These are phyloP conservation scores for Ichneumoninae sp. DNA, from an alignment of 2,888 invertebrate species.

Conservation along the genomic window DNA sequence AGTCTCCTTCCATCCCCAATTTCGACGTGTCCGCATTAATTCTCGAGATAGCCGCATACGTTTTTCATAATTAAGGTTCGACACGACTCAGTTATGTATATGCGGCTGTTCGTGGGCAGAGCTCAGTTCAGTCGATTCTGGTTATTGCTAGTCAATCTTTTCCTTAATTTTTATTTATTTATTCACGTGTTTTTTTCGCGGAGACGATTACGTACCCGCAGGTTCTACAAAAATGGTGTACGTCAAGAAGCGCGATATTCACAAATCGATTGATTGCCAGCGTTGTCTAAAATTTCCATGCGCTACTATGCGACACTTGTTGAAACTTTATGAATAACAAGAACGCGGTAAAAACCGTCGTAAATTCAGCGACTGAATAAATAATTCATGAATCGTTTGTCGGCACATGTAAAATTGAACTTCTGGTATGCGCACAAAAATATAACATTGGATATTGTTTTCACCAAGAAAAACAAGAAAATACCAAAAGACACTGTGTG, in stretches of 20 bases:
- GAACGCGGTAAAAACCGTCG: slow-evolving; percentile 15
- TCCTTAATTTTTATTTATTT: too few relatives aligned
- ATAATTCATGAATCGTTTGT: slow-evolving; percentile 36
- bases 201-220: too few relatives aligned
- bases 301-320: neutral
- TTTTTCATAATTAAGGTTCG: too few relatives aligned
- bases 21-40: neutral
- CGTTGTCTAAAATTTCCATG: slow-evolving; percentile 18
- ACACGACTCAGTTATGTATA: too few relatives aligned
- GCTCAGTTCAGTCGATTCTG: too few relatives aligned
- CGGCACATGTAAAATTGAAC: neutral
- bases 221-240: too few relatives aligned
- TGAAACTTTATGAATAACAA: slow-evolving; percentile 30
- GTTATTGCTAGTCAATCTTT: too few relatives aligned
- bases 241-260: slow-evolving; percentile 3
- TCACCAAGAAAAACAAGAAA: neutral
- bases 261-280: neutral
- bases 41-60: neutral
- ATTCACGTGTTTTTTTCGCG: too few relatives aligned
- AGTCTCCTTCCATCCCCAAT: neutral
- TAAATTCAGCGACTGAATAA: slow-evolving; percentile 29
- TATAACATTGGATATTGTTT: slow-evolving; percentile 12
- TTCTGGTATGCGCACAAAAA: neutral
- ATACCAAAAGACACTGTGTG: neutral
- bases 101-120: too few relatives aligned